Evolutionary conservation across 2,113 vertebrate genomes (phyloP).

Genomic region (Eublepharis macularius): DNA sequence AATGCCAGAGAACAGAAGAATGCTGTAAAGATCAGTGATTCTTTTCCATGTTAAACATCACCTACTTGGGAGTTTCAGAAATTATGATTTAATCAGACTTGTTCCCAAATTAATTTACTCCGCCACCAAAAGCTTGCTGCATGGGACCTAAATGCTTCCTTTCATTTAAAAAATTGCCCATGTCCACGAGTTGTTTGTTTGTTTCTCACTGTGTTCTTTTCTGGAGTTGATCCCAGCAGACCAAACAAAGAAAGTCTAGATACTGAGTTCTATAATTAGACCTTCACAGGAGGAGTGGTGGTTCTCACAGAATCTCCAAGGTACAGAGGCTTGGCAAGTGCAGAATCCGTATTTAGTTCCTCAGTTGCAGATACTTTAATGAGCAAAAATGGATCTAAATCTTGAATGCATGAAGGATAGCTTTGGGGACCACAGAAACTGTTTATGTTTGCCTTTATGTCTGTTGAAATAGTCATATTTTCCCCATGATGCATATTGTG

Average conservation of each 20-base stretch:
- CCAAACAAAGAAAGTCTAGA: neutral
- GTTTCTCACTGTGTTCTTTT: neutral
- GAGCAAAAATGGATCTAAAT: neutral
- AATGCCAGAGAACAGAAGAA: conserved; percentile 29
- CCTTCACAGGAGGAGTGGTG: neutral
- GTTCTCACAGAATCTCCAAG: conserved; percentile 27
- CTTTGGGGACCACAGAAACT: neutral
- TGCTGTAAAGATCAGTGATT: neutral
- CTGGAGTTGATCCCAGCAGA: neutral
- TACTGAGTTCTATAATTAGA: neutral
- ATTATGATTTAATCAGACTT: neutral
- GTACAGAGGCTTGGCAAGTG: neutral
- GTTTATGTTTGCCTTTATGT: neutral
- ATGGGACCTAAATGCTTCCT: neutral
- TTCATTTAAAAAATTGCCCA: neutral
- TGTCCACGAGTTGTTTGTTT: neutral
- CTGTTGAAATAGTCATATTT: neutral
- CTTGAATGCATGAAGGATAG: conserved; percentile 13
- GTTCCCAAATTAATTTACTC: neutral
- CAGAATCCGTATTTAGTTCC: conserved; percentile 29
- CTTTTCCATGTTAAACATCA: neutral
- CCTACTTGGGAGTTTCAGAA: conserved; percentile 31
- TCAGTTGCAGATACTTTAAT: neutral
- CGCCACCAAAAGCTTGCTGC: neutral
- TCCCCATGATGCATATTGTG: neutral